Percentiles rank a stretch among this genome's conserved stretches.
Evolutionary conservation across 2,888 invertebrate species (phyloP).

Genomic region (Scaeva pyrastri): DNA sequence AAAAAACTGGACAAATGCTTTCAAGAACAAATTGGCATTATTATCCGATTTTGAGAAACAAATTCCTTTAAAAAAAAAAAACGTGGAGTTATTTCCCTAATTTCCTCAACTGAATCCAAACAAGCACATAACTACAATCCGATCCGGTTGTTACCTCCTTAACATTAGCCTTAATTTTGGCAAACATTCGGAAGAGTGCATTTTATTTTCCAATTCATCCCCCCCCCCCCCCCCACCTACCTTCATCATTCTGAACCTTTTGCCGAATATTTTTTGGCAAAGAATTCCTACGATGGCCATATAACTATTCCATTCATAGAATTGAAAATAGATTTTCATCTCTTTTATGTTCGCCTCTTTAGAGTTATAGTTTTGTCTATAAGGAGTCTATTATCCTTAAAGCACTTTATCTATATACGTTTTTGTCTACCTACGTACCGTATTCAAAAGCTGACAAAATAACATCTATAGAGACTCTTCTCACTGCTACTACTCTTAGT

Average conservation of each 20-base stretch:
- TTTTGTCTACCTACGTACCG: neutral
- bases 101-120: too few species aligned
- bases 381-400: conserved; percentile 26
- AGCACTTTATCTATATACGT: neutral
- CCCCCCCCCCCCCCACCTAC: neutral
- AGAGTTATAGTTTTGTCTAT: conserved; percentile 36
- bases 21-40: too few species aligned
- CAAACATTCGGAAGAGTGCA: conserved; percentile 52
- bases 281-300: neutral
- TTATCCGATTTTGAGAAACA: too few species aligned
- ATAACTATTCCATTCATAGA: neutral
- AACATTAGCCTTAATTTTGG: conserved; percentile 30
- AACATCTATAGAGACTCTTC: too few species aligned
- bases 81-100: too few species aligned
- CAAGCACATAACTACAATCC: neutral
- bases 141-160: neutral
- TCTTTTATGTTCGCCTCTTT: conserved; percentile 14
- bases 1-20: too few species aligned
- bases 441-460: neutral
- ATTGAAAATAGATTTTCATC: conserved; percentile 30
- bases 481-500: neutral
- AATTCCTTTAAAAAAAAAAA: too few species aligned
- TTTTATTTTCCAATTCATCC: conserved; percentile 24
- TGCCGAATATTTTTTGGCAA: conserved; percentile 53
- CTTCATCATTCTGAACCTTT: neutral